Evolutionary conservation across 2,888 invertebrate genomes (phyloP), one percentile per base, ranked within the genome.

Genomic region (Phengaris arion): DNA sequence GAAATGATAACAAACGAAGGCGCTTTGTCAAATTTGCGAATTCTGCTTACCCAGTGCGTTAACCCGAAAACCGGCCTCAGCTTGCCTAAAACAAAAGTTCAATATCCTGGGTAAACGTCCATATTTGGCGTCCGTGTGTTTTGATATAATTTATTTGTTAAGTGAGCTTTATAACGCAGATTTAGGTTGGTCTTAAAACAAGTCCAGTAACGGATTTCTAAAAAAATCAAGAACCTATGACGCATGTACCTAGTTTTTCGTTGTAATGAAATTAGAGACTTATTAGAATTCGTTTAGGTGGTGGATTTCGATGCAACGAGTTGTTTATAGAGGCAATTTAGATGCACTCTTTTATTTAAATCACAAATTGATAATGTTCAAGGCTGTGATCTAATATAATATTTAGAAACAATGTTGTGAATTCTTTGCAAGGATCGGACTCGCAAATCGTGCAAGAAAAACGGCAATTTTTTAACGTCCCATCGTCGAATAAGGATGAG

Each of bases 1-100:
- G 89, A 89, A 84, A 83, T 86, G 85, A 85, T 87, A 82, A 82
- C 86, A 85, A 89, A 89, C 85, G 85, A 89, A 86, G 87, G 85
- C 86, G 84, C 83, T 81, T 80, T 81, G 81, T 83, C 83, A 83
- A 83, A 89, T 87, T 88, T 85, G 86, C 86, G 88, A 88, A 92
- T 92, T 87, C 88, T 88, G 86, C 87, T 90, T 83, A 80, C 77
- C 78, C 86, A 85, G 92, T 89, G 82, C 92, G 84, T 92, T 93
- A 87, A 93, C 91, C 93, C 90, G 87, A 83, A 88, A 92, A 93
- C 93, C 92, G 92, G 92, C 86, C 88, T 84, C 83, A 82, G 85
- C 87, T 82, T 83, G 84, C 85, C 83, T 82, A 85, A 80, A 87
- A 87, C 81, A 83, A 80, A 85, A 86, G 93, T 92, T 92, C 93